phyloP scores from a whole-genome alignment of 2,797 vertebrate species.

The Danio jaintianensis region DNA sequence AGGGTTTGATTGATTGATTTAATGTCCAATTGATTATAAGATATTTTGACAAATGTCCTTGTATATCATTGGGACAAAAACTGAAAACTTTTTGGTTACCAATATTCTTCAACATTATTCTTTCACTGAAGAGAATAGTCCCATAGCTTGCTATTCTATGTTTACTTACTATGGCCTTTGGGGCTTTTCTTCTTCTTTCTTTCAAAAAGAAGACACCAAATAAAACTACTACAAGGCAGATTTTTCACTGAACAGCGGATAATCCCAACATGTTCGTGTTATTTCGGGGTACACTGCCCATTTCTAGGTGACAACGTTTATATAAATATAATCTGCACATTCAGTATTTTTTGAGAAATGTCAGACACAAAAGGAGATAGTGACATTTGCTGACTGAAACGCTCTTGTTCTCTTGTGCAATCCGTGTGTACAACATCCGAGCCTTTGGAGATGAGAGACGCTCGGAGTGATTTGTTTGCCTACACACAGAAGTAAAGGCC shows the following conservation, averaged over 20 bases:
- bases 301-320: slow-evolving; percentile 41
- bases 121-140: too few species aligned
- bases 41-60: too few species aligned
- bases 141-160: too few species aligned
- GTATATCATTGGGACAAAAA: too few species aligned
- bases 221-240: neutral
- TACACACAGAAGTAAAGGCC: slow-evolving; percentile 33
- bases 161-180: neutral
- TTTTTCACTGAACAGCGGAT: neutral
- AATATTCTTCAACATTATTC: too few species aligned
- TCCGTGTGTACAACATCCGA: slow-evolving; percentile 35
- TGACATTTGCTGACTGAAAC: slow-evolving; percentile 49
- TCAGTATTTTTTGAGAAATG: slow-evolving; percentile 41
- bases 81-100: too few species aligned
- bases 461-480: slow-evolving; percentile 35
- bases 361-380: slow-evolving; percentile 21
- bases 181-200: neutral
- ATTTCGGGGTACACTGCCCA: slow-evolving; percentile 5
- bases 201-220: neutral
- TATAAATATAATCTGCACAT: slow-evolving; percentile 55
- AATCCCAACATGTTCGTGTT: slow-evolving; percentile 3
- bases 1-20: too few species aligned
- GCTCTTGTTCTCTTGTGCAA: slow-evolving; percentile 33
- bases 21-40: too few species aligned
- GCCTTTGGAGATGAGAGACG: slow-evolving; percentile 26